These are phyloP conservation scores for Stercorarius parasiticus DNA, from an alignment of 2,113 vertebrate genomes.

Conservation along the genomic window DNA sequence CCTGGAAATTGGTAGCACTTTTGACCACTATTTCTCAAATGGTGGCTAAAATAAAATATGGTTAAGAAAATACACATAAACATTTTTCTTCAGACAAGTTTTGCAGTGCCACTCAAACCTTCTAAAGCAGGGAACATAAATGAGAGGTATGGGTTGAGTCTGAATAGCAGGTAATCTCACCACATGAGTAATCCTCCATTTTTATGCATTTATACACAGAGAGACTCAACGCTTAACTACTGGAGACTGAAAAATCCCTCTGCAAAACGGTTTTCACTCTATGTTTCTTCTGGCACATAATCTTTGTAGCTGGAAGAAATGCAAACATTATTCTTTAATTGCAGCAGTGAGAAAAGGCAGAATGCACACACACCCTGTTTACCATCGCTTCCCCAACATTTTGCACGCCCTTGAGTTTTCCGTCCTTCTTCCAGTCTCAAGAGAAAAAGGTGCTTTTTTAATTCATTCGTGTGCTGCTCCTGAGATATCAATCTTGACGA, in stretches of 20 bases:
- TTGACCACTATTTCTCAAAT: background rate
- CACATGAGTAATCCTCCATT: background rate
- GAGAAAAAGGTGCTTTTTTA: background rate
- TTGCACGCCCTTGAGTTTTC: background rate
- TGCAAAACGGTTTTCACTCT: background rate
- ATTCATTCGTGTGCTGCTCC: background rate
- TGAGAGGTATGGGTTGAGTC: background rate
- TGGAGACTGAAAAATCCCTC: background rate
- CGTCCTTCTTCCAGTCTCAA: background rate
- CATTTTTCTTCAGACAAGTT: background rate
- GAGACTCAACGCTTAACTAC: background rate
- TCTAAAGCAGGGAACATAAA: background rate
- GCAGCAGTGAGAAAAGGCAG: background rate
- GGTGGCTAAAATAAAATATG: background rate
- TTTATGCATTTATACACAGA: background rate
- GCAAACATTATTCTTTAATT: background rate
- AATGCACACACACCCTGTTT: background rate
- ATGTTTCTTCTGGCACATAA: background rate
- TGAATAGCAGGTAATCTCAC: background rate
- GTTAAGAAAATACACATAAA: background rate
- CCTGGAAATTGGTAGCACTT: background rate
- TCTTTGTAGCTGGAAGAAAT: background rate
- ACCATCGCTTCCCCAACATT: background rate
- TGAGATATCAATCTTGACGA: background rate
- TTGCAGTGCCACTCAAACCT: background rate